Evolutionary conservation across 2,797 vertebrate genomes (phyloP).

Genomic region (Leptoclinus maculatus): DNA sequence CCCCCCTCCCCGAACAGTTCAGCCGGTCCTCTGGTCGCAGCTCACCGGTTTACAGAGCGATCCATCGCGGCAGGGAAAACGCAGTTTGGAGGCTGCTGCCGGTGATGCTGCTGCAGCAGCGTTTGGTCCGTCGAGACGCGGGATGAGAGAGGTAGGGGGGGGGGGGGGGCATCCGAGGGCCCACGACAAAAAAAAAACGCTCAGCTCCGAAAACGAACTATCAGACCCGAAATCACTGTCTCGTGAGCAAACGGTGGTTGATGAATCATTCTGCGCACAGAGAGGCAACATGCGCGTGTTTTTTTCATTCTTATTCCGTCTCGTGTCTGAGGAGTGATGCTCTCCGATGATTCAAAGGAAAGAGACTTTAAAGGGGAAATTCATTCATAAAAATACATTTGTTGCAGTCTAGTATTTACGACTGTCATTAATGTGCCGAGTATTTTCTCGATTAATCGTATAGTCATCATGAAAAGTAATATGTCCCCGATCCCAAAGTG

Average conservation of each 20-base stretch:
- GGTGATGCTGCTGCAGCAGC: constrained; percentile 77
- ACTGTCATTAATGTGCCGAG: neutral
- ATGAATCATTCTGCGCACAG: constrained; percentile 74
- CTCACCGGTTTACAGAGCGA: constrained; percentile 59
- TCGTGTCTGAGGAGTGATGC: constrained; percentile 47
- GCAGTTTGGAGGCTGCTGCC: constrained; percentile 75
- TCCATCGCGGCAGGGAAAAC: constrained; percentile 72
- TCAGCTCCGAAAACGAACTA: constrained; percentile 68
- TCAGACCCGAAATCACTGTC: constrained; percentile 62
- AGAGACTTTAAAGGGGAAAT: constrained; percentile 34
- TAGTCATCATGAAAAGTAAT: neutral
- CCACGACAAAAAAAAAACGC: constrained; percentile 69
- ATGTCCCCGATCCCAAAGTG: neutral
- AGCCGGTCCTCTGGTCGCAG: constrained; percentile 40
- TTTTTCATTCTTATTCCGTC: constrained; percentile 13
- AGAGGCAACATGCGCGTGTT: constrained; percentile 34
- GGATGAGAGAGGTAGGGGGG: constrained; percentile 71
- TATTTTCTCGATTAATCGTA: neutral
- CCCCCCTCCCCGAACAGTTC: constrained; percentile 17
- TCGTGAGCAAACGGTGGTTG: constrained; percentile 74
- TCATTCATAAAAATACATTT: constrained; percentile 17
- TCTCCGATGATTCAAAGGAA: constrained; percentile 48
- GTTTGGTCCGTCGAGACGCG: constrained; percentile 75
- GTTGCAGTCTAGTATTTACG: neutral
- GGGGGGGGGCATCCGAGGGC: constrained; percentile 68